Base-by-base conservation (phyloP, 2,113 vertebrate species). In the Gulo gulo region DNA sequence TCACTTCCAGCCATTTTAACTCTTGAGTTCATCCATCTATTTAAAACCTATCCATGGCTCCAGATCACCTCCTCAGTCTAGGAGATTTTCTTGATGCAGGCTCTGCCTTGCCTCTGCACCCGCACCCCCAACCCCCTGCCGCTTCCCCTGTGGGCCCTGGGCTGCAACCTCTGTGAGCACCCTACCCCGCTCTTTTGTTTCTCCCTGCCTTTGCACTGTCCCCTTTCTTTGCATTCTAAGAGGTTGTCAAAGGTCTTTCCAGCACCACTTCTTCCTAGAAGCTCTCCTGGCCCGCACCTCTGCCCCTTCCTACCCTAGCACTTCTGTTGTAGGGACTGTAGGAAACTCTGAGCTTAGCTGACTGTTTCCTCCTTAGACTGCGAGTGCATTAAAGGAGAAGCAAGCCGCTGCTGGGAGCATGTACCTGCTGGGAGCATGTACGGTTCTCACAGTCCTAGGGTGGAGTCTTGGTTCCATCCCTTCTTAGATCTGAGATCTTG, bases 1-100 rank as follows among this genome's bases (percentile, higher is more conserved):
- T 98, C 81, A 69, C 65, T 95, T 88, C 31, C 65, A 97, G 74
- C 74, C 90, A 78, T 95, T 86, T 97, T 98, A 97, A 88, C 96
- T 96, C 96, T 73, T 88, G 71, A 87, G 55, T 95, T 89, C 73
- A 74, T 55, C 42, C n/a, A 9, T 95, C 73, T 61, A 7, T 86
- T 86, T 96, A 73, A 92, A 82, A 65, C 4, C 3, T 63, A 55
- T 6, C 23, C 23, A 1, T 69, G 83, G n/a, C 82, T 94, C 4
- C 81, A 45, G 4, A 71, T 91, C 31, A 80, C 31, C 31, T 73
- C 11, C 7, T 23, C 31, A n/a, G 71, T 93, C 7, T 74, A 76
- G 34, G 52, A 95, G 45, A 55, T 45, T 29, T 3, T 87, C 71
- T 94, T n/a, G 24, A 52, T 83, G 24, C 26, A 39, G 29, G 20